These are phyloP conservation scores for Esox masquinongy DNA, from an alignment of 2,797 vertebrate species.

Conservation along the genomic window DNA sequence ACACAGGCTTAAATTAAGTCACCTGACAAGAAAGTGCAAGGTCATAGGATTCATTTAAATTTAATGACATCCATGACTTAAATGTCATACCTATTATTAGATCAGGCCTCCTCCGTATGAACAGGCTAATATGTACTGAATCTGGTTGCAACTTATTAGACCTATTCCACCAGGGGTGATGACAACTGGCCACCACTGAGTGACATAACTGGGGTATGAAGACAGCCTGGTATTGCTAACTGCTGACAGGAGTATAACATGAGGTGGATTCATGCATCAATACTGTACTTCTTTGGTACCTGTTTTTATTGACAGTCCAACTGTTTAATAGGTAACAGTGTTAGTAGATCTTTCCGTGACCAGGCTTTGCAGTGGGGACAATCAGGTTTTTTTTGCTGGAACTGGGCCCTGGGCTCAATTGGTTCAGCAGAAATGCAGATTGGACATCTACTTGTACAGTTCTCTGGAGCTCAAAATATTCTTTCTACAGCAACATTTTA, in stretches of 20 bases:
- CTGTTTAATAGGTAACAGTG: neutral
- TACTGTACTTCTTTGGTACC: neutral
- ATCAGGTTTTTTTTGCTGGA: neutral
- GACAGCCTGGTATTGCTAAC: conserved; percentile 27
- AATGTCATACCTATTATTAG: conserved; percentile 19
- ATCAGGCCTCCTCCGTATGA: neutral
- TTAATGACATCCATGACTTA: conserved; percentile 23
- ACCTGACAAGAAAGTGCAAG: neutral
- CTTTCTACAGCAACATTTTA: neutral
- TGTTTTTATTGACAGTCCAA: neutral
- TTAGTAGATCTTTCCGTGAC: neutral
- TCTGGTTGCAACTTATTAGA: neutral
- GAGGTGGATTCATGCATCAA: neutral
- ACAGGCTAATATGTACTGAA: neutral
- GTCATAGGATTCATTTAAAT: neutral
- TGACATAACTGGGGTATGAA: conserved; percentile 13
- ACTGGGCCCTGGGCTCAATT: neutral
- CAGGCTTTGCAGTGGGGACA: neutral
- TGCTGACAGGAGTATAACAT: conserved; percentile 14
- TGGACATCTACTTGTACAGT: neutral
- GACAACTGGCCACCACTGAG: neutral
- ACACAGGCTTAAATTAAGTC: neutral
- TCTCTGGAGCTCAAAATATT: neutral
- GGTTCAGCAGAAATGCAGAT: neutral
- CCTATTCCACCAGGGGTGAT: neutral